Evolutionary conservation across 2,888 invertebrate species (phyloP).

Genomic region (Epinotia demarniana): DNA sequence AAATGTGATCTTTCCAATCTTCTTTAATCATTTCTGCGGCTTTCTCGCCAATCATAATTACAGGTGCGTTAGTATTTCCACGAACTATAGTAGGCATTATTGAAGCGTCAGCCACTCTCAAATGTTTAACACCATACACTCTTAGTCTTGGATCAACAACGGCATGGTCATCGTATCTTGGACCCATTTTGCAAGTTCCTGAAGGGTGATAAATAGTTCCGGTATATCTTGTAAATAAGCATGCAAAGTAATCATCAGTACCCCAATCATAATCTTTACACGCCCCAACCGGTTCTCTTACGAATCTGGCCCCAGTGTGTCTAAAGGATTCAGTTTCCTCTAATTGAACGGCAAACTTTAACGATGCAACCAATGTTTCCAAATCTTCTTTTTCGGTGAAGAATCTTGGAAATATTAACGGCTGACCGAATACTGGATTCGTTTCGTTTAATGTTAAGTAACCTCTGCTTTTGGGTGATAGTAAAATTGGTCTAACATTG

Average conservation of each 20-base stretch:
- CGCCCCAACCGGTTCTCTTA: slow-evolving; percentile 82
- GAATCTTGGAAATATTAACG: slow-evolving; percentile 88
- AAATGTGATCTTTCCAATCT: slow-evolving; percentile 65
- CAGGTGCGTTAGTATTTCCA: slow-evolving; percentile 92
- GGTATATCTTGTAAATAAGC: slow-evolving; percentile 86
- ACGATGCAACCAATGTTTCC: slow-evolving; percentile 84
- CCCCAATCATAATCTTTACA: slow-evolving; percentile 84
- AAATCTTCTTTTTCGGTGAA: slow-evolving; percentile 86
- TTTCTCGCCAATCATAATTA: slow-evolving; percentile 92
- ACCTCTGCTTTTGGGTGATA: slow-evolving; percentile 86
- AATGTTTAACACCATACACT: slow-evolving; percentile 68
- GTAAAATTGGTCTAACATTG: slow-evolving; percentile 85
- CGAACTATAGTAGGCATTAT: slow-evolving; percentile 92
- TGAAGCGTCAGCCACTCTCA: slow-evolving; percentile 91
- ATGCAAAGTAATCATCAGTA: slow-evolving; percentile 87
- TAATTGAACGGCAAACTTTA: slow-evolving; percentile 83
- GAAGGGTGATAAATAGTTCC: slow-evolving; percentile 79
- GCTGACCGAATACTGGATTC: slow-evolving; percentile 88
- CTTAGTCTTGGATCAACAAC: slow-evolving; percentile 68
- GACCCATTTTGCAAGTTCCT: slow-evolving; percentile 76
- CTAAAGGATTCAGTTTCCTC: slow-evolving; percentile 84
- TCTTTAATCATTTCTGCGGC: slow-evolving; percentile 70
- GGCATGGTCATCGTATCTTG: slow-evolving; percentile 66
- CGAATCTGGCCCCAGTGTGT: slow-evolving; percentile 80
- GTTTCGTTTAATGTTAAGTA: slow-evolving; percentile 85